A percentile compares a stretch with the other conserved stretches of the same genome.
These are phyloP conservation scores for Aurelia sp. DNA, from an alignment of 30 jellyfish, hydroid and myxozoan species.

Conservation along the genomic window DNA sequence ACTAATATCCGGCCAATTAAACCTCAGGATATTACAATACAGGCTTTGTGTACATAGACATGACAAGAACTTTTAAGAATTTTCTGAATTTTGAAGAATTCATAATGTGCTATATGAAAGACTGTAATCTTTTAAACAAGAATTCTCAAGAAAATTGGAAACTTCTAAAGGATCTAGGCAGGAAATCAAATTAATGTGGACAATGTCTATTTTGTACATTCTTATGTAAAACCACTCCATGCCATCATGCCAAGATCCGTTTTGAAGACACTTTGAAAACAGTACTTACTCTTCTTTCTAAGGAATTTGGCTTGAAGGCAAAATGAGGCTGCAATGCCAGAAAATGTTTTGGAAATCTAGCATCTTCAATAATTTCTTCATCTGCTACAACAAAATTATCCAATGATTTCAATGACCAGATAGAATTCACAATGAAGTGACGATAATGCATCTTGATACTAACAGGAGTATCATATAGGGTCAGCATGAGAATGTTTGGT, in stretches of 20 bases:
- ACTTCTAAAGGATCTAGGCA: no score
- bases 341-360: conserved; percentile 51
- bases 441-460: conserved; percentile 81
- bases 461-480: conserved; percentile 88
- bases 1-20: no score
- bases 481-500: conserved; percentile 50
- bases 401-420: conserved; percentile 86
- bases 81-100: no score
- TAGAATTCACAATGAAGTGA: conserved; percentile 84
- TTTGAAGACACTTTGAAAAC: not conserved
- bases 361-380: conserved; percentile 94
- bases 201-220: no score
- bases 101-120: no score
- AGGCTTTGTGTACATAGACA: no score
- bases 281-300: conserved; percentile 11
- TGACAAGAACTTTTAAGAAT: no score
- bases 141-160: no score
- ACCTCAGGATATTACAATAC: no score
- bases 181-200: no score
- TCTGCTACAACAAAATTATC: conserved; percentile 84
- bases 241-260: not conserved
- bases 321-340: conserved; percentile 61
- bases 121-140: no score
- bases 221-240: not conserved
- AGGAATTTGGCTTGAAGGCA: conserved; percentile 52